Conservation (phyloP, 2,888 invertebrate genomes). For the Pocota personata region DNA sequence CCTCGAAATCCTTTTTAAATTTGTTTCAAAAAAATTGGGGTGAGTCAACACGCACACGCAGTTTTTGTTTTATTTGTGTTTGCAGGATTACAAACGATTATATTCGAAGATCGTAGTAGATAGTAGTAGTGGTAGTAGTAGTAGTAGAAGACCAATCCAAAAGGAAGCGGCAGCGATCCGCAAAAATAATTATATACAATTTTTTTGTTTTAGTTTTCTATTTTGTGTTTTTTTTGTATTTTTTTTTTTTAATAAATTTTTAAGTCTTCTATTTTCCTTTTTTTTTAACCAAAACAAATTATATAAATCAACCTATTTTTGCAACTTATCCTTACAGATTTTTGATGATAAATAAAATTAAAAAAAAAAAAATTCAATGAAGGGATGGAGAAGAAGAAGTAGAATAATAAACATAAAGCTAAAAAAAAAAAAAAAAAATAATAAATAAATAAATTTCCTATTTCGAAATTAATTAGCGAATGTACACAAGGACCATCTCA, state of each 20-base stretch:
- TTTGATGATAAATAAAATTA: constrained; percentile 36
- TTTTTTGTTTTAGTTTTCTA: constrained; percentile 75
- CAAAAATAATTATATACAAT: constrained; percentile 77
- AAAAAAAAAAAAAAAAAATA: constrained; percentile 5
- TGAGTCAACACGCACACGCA: constrained; percentile 57
- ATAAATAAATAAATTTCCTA: constrained; percentile 36
- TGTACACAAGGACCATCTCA: constrained; percentile 94
- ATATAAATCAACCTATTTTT: constrained; percentile 33
- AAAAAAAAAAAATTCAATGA: constrained; percentile 43
- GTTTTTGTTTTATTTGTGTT: constrained; percentile 70
- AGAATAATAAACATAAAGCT: constrained; percentile 46
- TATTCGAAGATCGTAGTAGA: constrained; percentile 64
- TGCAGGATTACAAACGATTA: constrained; percentile 72
- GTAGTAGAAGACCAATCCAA: constrained; percentile 79
- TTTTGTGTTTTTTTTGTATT: constrained; percentile 34
- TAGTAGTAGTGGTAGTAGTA: constrained; percentile 65
- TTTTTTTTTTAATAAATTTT: constrained; percentile 20
- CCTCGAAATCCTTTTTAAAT: constrained; percentile 82
- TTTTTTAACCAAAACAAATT: constrained; percentile 17
- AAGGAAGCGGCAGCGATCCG: constrained; percentile 81
- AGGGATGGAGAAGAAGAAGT: constrained; percentile 55
- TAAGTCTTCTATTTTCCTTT: constrained; percentile 46
- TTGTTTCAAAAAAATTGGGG: constrained; percentile 66
- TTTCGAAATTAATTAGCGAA: constrained; percentile 76
- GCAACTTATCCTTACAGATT: constrained; percentile 25